phyloP scores from a whole-genome alignment of 1,140 invertebrate genomes.

The Mamestra configurata region DNA sequence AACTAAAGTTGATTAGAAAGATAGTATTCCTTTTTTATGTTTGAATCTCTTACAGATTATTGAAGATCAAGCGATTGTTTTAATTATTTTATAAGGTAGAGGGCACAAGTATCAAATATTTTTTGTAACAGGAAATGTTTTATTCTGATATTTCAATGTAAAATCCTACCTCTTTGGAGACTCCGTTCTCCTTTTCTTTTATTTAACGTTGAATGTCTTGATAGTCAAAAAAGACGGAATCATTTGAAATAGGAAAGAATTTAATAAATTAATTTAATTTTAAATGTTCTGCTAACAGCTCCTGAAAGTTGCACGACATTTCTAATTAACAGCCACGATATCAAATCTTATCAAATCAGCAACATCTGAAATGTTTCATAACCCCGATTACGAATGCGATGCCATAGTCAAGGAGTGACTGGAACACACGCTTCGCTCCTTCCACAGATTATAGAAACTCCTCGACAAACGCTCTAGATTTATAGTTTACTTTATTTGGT shows the following conservation, averaged over 20 bases:
- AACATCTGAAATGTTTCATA: constrained; percentile 59
- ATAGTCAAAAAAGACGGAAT: too few species aligned
- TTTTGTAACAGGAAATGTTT: too few species aligned
- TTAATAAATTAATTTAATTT: too few species aligned
- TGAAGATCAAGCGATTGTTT: background rate
- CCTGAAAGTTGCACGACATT: background rate
- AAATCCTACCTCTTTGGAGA: too few species aligned
- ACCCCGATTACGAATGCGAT: constrained; percentile 84
- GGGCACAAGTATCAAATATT: too few species aligned
- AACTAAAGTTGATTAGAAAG: background rate
- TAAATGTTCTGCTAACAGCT: background rate
- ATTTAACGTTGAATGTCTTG: too few species aligned
- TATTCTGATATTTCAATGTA: too few species aligned
- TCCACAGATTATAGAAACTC: constrained; percentile 75
- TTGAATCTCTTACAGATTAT: background rate
- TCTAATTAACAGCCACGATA: constrained; percentile 29
- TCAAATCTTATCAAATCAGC: constrained; percentile 28
- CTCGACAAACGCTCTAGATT: constrained; percentile 68
- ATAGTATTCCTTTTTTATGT: background rate
- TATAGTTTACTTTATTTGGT: too few species aligned
- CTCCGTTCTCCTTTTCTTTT: too few species aligned
- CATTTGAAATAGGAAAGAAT: too few species aligned
- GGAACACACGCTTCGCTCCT: constrained; percentile 75
- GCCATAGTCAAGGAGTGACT: constrained; percentile 85
- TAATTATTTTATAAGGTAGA: background rate